A percentile compares a stretch with the other conserved stretches of the same genome.
Conservation (phyloP, 1,140 invertebrate species). For the Drosophila repletoides region DNA sequence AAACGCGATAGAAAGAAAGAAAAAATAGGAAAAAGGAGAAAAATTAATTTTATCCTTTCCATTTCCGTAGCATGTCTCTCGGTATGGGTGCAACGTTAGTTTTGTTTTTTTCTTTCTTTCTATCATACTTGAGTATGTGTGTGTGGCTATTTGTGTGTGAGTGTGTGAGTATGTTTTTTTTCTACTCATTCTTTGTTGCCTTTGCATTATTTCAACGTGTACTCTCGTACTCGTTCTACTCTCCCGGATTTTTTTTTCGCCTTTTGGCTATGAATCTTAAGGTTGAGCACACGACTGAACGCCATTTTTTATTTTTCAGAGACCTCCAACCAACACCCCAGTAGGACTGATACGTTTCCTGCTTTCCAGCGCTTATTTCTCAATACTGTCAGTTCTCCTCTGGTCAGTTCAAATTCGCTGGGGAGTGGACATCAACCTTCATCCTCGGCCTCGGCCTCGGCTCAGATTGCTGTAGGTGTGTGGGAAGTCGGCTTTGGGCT, state of each 20-base stretch:
- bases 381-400: slow-evolving; percentile 63
- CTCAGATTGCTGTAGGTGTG: slow-evolving; percentile 36
- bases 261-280: slow-evolving; percentile 72
- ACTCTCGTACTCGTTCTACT: too few relatives aligned
- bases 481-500: neutral
- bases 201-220: slow-evolving; percentile 62
- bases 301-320: slow-evolving; percentile 70
- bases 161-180: too few relatives aligned
- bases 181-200: slow-evolving; percentile 26
- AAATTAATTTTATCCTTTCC: slow-evolving; percentile 76
- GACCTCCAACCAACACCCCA: neutral
- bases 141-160: slow-evolving; percentile 15
- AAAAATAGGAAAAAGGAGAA: slow-evolving; percentile 36
- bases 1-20: slow-evolving; percentile 45
- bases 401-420: slow-evolving; percentile 63
- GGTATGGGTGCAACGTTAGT: slow-evolving; percentile 4
- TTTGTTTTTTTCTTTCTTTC: slow-evolving; percentile 24
- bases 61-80: slow-evolving; percentile 44
- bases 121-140: slow-evolving; percentile 24
- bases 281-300: slow-evolving; percentile 66
- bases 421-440: slow-evolving; percentile 34
- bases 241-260: slow-evolving; percentile 36
- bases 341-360: neutral
- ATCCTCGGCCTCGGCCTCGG: slow-evolving; percentile 16
- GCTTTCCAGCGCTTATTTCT: slow-evolving; percentile 64